Conservation (phyloP, 1,140 invertebrate genomes). For the Pseudoatta argentina region DNA sequence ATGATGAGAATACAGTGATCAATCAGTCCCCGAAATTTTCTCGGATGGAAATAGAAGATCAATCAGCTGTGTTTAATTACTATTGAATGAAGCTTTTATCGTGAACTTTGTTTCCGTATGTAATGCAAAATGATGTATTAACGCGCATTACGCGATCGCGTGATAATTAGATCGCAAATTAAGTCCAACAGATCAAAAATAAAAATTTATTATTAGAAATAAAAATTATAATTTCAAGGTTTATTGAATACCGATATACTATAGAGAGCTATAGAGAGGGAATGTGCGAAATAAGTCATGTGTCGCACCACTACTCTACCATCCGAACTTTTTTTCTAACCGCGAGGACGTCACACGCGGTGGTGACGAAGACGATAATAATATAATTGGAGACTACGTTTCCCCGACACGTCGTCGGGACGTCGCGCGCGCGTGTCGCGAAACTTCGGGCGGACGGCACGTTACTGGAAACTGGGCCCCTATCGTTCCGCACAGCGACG, state of each 20-base stretch:
- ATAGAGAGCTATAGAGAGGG: background rate
- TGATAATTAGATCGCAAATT: background rate
- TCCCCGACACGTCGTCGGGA: too few relatives aligned
- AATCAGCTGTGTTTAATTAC: background rate
- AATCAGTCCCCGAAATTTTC: too few relatives aligned
- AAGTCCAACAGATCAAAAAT: background rate
- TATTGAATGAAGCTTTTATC: background rate
- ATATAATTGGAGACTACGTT: background rate
- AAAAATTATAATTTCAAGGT: background rate
- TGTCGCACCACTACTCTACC: background rate
- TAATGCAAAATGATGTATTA: background rate
- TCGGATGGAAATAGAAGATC: too few relatives aligned
- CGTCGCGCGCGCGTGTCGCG: conserved; percentile 20
- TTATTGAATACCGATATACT: background rate
- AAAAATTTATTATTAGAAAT: too few relatives aligned
- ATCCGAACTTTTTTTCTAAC: background rate
- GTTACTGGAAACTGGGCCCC: conserved; percentile 64
- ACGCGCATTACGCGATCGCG: background rate
- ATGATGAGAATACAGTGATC: too few relatives aligned
- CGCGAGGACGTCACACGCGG: background rate
- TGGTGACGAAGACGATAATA: background rate
- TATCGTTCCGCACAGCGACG: conserved; percentile 45
- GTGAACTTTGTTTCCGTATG: background rate
- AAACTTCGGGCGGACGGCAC: conserved; percentile 35
- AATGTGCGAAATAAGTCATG: conserved; percentile 1